Evolutionary conservation across 2,888 invertebrate species (phyloP), one percentile per base, ranked within the genome.

Genomic region (Tiliacea citrago): DNA sequence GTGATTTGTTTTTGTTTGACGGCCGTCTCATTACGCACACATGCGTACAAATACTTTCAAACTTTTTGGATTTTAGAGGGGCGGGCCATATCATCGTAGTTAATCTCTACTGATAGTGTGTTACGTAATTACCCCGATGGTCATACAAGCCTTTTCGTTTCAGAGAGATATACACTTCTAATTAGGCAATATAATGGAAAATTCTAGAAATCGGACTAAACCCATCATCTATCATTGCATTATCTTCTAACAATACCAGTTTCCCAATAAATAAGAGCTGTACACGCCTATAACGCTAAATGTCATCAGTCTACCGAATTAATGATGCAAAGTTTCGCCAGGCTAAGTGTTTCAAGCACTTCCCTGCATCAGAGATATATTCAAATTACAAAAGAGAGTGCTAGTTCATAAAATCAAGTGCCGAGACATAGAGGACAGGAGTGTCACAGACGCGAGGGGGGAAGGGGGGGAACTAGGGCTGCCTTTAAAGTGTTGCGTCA

Each of bases 401-500:
- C 68, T 77, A 78, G 85, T 83, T 80, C 80, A 81, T 86, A 82
- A 87, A 88, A 87, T 87, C 85, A 87, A 87, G 88, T 84, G 84
- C 69, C 68, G 81, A 77, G 81, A 79, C 78, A 79, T 58, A 71
- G n/a, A n/a, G 86, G 68, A 71, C 39, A 73, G 78, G 74, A 75
- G 85, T 79, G 82, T 79, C 75, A 47, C 61, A 67, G 63, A 81
- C 69, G 61, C 35, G 53, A 67, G 61, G 58, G 60, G 68, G 55
- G 39, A 2, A 10, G 21, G 63, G 68, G 68, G 67, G 42, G 42
- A 47, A 61, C 21, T 81, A 83, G 76, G 85, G 84, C 74, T 81
- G 81, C 29, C 72, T 63, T 62, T 55, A 53, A 79, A 75, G 60
- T 78, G 76, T 76, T 62, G 73, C 69, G 65, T 74, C 68, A 58